Conservation (phyloP, 2,797 vertebrate species). For the Darevskia mixta region DNA sequence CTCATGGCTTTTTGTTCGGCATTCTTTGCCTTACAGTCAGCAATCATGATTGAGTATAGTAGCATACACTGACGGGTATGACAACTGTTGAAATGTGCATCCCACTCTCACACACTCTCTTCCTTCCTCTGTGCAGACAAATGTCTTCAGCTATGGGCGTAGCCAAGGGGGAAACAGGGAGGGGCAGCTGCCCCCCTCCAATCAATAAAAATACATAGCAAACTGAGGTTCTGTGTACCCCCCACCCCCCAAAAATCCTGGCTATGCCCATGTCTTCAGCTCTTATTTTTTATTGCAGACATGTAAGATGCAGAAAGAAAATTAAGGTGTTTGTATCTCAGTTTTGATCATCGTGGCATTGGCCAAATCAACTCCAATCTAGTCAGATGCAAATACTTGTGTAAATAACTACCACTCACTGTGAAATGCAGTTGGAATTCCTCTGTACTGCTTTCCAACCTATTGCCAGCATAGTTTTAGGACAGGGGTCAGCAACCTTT, state of each 20-base stretch:
- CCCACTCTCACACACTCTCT: neutral
- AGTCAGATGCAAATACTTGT: neutral
- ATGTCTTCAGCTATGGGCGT: too few species aligned
- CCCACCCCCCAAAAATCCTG: too few species aligned
- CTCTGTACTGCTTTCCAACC: constrained; percentile 48
- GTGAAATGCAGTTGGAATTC: constrained; percentile 55
- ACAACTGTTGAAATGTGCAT: neutral
- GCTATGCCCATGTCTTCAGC: neutral
- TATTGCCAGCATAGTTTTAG: constrained; percentile 33
- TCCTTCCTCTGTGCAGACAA: neutral
- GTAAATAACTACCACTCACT: constrained; percentile 52
- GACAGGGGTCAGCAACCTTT: too few species aligned
- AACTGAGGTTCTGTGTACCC: too few species aligned
- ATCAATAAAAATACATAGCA: too few species aligned
- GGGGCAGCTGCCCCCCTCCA: too few species aligned
- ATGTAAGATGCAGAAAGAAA: neutral
- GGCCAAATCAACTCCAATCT: neutral
- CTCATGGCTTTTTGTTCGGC: neutral
- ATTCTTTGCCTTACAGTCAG: neutral
- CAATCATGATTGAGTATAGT: neutral
- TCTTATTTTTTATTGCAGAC: neutral
- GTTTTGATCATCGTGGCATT: neutral
- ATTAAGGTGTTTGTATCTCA: neutral
- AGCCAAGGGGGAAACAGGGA: too few species aligned
- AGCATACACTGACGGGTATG: neutral